Percentiles rank a stretch among this genome's conserved stretches.
These are phyloP conservation scores for Melozone crissalis DNA, from an alignment of 2,113 vertebrate genomes.

Conservation along the genomic window DNA sequence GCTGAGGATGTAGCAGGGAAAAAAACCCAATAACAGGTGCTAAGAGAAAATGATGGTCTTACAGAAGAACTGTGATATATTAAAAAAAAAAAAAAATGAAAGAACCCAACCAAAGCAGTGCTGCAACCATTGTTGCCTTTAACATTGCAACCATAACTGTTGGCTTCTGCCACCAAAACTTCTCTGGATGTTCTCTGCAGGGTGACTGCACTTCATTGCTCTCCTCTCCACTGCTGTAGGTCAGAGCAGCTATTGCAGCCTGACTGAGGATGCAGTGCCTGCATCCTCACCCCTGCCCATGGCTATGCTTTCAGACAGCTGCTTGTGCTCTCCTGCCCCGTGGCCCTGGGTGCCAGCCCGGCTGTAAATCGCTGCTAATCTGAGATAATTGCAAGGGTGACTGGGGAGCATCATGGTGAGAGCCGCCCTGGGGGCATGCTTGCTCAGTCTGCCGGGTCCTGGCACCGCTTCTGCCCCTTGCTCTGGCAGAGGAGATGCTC, in stretches of 20 bases:
- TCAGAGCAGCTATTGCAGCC: not conserved
- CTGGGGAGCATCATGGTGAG: not conserved
- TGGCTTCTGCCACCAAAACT: not conserved
- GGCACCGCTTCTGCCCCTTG: not conserved
- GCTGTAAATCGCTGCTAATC: conserved; percentile 10
- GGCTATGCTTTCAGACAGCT: not conserved
- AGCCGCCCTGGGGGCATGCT: not conserved
- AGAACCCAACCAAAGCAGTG: not conserved
- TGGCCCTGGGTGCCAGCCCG: not conserved
- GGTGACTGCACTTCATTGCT: not conserved
- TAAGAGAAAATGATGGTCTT: not conserved
- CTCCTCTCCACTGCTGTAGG: not conserved
- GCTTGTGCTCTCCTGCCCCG: not conserved
- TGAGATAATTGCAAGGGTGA: not conserved
- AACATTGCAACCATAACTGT: not conserved
- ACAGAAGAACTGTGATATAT: not conserved
- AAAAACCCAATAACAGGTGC: not conserved
- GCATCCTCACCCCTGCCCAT: not conserved
- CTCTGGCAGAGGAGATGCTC: not conserved
- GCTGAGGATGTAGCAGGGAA: not conserved
- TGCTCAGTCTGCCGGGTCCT: fast-evolving
- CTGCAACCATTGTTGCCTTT: not conserved
- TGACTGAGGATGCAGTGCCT: not conserved
- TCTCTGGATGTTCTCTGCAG: not conserved
- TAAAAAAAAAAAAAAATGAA: not conserved